phyloP scores from a whole-genome alignment of 2,797 vertebrate species.

The Typhlichthys eigenmanni region DNA sequence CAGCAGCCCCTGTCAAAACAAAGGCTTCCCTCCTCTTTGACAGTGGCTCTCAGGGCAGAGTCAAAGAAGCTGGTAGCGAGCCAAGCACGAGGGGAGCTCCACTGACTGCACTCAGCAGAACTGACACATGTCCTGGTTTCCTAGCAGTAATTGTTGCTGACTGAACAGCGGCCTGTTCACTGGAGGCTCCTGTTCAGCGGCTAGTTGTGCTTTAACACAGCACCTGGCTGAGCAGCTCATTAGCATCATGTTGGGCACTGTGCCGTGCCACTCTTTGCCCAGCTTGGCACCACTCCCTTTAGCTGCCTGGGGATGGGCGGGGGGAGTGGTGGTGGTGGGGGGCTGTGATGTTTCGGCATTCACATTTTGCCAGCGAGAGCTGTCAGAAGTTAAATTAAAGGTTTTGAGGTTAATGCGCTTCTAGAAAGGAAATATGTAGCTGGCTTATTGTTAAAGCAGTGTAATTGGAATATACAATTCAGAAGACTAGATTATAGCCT shows the following conservation, averaged over 20 bases:
- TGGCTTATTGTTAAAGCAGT: no score
- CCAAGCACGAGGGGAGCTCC: constrained; percentile 31
- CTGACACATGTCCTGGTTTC: constrained; percentile 34
- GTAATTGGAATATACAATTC: no score
- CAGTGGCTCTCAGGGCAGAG: constrained; percentile 31
- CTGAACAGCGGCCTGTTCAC: constrained; percentile 40
- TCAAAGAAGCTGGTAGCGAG: constrained; percentile 27
- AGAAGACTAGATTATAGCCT: no score
- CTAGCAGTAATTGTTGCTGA: constrained; percentile 34
- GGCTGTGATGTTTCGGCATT: constrained; percentile 56
- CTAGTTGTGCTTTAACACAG: constrained; percentile 57
- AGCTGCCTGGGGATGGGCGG: constrained; percentile 24
- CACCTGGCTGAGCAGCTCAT: constrained; percentile 49
- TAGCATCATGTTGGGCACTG: constrained; percentile 57
- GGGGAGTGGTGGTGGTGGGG: neutral
- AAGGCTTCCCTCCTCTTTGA: constrained; percentile 39
- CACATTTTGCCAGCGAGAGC: constrained; percentile 59
- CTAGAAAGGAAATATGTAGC: no score
- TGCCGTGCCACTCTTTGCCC: constrained; percentile 49
- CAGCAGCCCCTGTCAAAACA: constrained; percentile 42
- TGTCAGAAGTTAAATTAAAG: constrained; percentile 64
- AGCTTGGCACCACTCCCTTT: constrained; percentile 44
- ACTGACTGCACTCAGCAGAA: constrained; percentile 22
- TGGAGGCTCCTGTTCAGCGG: constrained; percentile 39
- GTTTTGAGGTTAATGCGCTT: constrained; percentile 19